Conservation (phyloP, 1,140 invertebrate species). For the Andrena cerasifolii region DNA sequence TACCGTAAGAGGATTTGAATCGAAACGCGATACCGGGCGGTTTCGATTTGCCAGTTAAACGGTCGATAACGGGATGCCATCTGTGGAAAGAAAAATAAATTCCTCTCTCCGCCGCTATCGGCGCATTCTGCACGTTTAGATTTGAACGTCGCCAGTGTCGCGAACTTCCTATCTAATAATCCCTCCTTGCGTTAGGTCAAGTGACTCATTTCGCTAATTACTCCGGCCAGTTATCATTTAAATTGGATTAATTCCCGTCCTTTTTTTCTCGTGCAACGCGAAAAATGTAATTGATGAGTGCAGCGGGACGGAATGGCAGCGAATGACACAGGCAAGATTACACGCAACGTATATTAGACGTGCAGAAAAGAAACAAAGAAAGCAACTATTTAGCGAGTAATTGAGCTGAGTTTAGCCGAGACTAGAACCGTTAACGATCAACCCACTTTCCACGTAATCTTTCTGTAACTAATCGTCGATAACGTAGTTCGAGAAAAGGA, state of each 20-base stretch:
- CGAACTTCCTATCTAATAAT: slow-evolving; percentile 61
- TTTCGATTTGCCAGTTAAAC: too few species aligned
- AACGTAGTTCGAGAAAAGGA: neutral
- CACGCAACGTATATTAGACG: neutral
- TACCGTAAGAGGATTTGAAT: too few species aligned
- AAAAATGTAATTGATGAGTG: slow-evolving; percentile 61
- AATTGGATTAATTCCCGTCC: slow-evolving; percentile 70
- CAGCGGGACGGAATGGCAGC: slow-evolving; percentile 44
- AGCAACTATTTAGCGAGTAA: neutral
- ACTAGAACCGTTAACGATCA: slow-evolving; percentile 12
- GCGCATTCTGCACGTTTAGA: slow-evolving; percentile 22
- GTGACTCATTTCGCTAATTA: slow-evolving; percentile 72
- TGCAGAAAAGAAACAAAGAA: neutral
- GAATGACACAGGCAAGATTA: slow-evolving; percentile 13
- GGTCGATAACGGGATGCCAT: too few species aligned
- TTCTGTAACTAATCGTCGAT: slow-evolving; percentile 27
- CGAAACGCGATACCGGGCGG: too few species aligned
- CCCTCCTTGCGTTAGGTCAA: slow-evolving; percentile 61
- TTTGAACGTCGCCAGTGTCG: slow-evolving; percentile 8
- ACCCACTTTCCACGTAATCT: neutral
- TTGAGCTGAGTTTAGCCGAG: neutral
- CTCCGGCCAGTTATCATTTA: slow-evolving; percentile 61
- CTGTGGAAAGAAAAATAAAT: too few species aligned
- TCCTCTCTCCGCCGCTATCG: neutral
- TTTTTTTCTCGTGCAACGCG: slow-evolving; percentile 38